Percentiles rank a stretch among this genome's conserved stretches.
Conservation (phyloP, 1,140 invertebrate species). For the Dinoponera quadriceps region DNA sequence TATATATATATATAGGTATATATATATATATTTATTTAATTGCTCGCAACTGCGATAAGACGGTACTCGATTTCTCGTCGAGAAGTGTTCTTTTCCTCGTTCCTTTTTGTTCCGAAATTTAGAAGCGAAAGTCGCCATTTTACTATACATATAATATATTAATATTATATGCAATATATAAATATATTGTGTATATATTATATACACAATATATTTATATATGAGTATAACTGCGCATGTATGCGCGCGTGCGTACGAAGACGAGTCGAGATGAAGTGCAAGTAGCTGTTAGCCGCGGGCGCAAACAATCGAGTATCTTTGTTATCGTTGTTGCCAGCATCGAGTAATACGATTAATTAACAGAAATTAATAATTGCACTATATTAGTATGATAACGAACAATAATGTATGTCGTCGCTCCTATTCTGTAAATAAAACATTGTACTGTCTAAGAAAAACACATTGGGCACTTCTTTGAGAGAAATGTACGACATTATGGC, state of each 20-base stretch:
- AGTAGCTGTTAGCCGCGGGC: conserved; percentile 8
- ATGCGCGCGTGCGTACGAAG: neutral
- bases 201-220: too few species aligned
- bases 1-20: conserved; percentile 66
- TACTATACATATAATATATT: conserved; percentile 1
- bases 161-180: too few species aligned
- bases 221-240: too few species aligned
- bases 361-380: conserved; percentile 79
- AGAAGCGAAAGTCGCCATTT: conserved; percentile 1
- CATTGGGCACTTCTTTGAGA: conserved; percentile 51
- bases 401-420: conserved; percentile 82
- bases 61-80: conserved; percentile 25
- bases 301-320: conserved; percentile 1
- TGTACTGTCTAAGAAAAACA: conserved; percentile 75
- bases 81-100: conserved; percentile 2
- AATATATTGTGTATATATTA: too few species aligned
- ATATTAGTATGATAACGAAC: conserved; percentile 78
- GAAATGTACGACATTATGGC: neutral
- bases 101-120: neutral
- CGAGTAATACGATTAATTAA: conserved; percentile 77
- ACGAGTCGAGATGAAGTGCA: neutral
- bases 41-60: conserved; percentile 66
- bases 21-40: conserved; percentile 31
- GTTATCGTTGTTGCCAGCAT: conserved; percentile 62
- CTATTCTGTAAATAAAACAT: conserved; percentile 81